Base-by-base conservation (phyloP, 2,113 vertebrate genomes). In the Oncorhynchus tshawytscha region DNA sequence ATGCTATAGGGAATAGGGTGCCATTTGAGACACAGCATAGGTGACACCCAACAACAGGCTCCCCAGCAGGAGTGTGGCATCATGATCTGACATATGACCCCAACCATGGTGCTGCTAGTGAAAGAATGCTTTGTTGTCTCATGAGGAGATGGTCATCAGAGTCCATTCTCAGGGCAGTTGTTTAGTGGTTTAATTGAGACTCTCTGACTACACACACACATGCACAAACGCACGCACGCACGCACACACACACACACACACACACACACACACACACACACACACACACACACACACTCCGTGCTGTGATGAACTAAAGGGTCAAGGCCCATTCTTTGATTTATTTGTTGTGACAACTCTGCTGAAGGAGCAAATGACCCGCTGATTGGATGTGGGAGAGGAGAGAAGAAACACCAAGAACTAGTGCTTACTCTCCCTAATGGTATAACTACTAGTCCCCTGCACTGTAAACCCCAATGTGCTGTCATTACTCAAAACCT, bases 251-350 rank as follows among this genome's bases (percentile, higher is more conserved):
- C 49, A 15, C 49, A 0, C 48, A 49, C 48, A 15, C 48, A 49
- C 48, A 13, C 48, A 15, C 48, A 15, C 48, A 15, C 1, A 0
- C 31, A 34, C 48, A 49, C 49, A 18, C 49, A 54, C 49, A 54
- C 51, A 49, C 48, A 15, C 48, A 49, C 48, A 15, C 1, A 49
- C 8, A 6, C 31, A 31, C 48, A 49, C 48, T 15, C 48, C 2
- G 4, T 22, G 62, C 78, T 0, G 16, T 31, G 5, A 18, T 18
- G 67, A 67, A 72, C 76, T 65, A 57, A 34, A 72, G 74, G 49
- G 82, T 85, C 85, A 84, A 27, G 67, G 49, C 2, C 27, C 20
- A 22, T 65, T 78, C 81, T 73, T 79, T 82, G 86, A 90, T 85
- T 67, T 83, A 90, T 86, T 70, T 82, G 78, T 67, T 74, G 64